phyloP scores from a whole-genome alignment of 2,888 invertebrate species.

The Latrodectus hesperus region DNA sequence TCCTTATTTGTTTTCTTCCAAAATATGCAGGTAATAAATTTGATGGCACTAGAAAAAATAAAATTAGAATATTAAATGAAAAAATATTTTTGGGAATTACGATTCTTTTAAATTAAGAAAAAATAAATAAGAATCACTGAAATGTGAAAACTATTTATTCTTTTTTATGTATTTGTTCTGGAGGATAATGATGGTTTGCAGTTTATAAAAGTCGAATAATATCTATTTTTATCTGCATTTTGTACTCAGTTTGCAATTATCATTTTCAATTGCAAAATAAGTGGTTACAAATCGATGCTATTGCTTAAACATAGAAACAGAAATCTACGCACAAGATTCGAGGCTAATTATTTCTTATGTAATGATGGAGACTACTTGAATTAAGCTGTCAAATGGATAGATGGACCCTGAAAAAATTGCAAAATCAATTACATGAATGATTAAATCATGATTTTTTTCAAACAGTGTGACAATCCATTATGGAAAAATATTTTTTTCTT shows the following conservation, averaged over 20 bases:
- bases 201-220: slow-evolving; percentile 11
- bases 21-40: too few species aligned
- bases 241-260: slow-evolving; percentile 14
- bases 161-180: too few species aligned
- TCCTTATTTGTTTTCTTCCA: too few species aligned
- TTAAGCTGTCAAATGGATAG: slow-evolving; percentile 53
- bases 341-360: slow-evolving; percentile 49
- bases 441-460: slow-evolving; percentile 26
- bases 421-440: slow-evolving; percentile 58
- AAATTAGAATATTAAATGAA: too few species aligned
- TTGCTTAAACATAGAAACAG: slow-evolving; percentile 15
- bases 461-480: not conserved
- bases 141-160: too few species aligned
- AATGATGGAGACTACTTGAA: slow-evolving; percentile 30
- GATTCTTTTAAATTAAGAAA: too few species aligned
- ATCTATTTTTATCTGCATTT: slow-evolving; percentile 32
- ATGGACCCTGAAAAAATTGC: slow-evolving; percentile 37
- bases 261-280: slow-evolving; percentile 26
- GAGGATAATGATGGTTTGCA: slow-evolving; percentile 11
- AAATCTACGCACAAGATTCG: slow-evolving; percentile 16
- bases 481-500: not conserved
- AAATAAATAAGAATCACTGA: too few species aligned
- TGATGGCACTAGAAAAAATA: too few species aligned
- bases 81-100: too few species aligned
- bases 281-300: slow-evolving; percentile 31